These are phyloP conservation scores for Cottoperca gobio DNA, from an alignment of 2,797 vertebrate species.

Conservation along the genomic window DNA sequence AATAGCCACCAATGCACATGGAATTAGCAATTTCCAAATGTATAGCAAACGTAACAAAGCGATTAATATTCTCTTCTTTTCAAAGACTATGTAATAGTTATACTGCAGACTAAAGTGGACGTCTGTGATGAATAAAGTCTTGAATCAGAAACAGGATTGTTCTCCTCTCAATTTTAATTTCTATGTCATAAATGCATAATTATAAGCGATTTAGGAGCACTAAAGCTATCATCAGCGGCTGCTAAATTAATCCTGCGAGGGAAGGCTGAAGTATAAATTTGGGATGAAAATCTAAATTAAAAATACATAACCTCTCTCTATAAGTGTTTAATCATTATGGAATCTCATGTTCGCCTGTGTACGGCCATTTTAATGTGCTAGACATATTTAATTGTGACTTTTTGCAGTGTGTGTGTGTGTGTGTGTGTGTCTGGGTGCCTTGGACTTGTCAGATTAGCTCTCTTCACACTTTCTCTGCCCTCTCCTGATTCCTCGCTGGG, in stretches of 20 bases:
- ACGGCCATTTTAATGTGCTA: constrained; percentile 22
- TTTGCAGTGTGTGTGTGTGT: not conserved
- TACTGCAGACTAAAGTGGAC: not conserved
- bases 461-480: constrained; percentile 57
- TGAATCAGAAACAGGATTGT: not conserved
- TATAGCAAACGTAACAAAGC: not conserved
- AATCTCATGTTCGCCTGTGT: constrained; percentile 2
- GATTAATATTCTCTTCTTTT: not conserved
- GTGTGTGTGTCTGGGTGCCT: constrained; percentile 16
- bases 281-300: constrained; percentile 4
- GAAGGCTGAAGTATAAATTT: not conserved
- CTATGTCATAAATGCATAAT: not conserved
- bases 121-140: not conserved
- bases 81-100: not conserved
- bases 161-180: not conserved
- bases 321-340: not conserved
- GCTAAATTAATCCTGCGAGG: not conserved
- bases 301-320: not conserved
- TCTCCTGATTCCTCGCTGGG: constrained; percentile 52
- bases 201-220: not conserved
- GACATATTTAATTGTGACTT: constrained; percentile 1
- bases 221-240: not conserved
- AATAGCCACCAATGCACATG: not conserved
- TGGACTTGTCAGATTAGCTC: constrained; percentile 65
- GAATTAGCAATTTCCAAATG: not conserved